Evolutionary conservation across 2,113 vertebrate species (phyloP), one percentile per base, ranked within the genome.

Genomic region (Synodontis membranacea): DNA sequence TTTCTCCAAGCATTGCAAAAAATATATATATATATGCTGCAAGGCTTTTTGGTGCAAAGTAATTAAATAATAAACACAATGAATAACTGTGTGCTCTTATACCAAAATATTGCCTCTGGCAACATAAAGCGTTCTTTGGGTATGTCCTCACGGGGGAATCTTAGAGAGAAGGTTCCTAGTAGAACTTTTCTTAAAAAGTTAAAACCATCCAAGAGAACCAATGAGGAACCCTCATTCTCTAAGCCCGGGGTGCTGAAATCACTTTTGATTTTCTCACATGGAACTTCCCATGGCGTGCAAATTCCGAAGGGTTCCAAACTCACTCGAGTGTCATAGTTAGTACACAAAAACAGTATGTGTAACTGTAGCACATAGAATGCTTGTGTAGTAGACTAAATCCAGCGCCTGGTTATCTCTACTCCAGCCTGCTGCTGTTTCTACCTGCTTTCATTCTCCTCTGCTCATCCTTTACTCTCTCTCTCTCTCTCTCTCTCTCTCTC

Each of bases 401-500:
- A 56, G 34, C 19, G 10, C 39, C 78, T 80, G 78, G 19, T 80
- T 80, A 80, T 80, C 78, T 66, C 28, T 48, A 50, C 25, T 34
- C 19, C 58, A 82, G 58, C 42, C 58, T 23, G 80, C 39, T 62
- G 8, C 34, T 81, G 54, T 81, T 50, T 78, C 21, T 70, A 68
- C 19, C 48, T 58, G 68, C 34, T 84, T 84, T 54, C 52, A 9
- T 84, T 56, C 25, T 68, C 52, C 19, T 64, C 1, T 58, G 52
- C 44, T 87, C 62, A 62, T 78, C 82, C 21, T 60, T 82, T 82
- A n/a, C 66, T 74, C 50, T 14, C 19, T 68, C 15, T 44, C 64
- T 25, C 64, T 54, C 66, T 56, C 21, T 75, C 66, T 70, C 79
- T 64, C 89, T 89, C 89, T 88, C 90, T 34, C 56, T 50, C 88